Percentiles rank a stretch among this genome's conserved stretches.
These are phyloP conservation scores for Eonycteris spelaea DNA, from an alignment of 2,113 vertebrate species.

Conservation along the genomic window DNA sequence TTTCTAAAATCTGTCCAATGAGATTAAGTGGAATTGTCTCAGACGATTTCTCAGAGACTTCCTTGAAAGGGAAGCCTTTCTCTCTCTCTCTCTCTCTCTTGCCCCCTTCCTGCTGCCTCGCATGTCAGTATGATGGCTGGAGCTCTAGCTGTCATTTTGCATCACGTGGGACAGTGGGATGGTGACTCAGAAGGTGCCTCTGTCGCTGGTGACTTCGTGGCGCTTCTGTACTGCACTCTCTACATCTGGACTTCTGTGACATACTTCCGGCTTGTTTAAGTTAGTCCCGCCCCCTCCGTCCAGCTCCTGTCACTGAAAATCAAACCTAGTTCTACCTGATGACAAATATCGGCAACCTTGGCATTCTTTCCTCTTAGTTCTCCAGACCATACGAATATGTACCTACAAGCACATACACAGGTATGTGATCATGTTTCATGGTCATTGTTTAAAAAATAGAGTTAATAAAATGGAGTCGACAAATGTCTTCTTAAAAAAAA, in stretches of 20 bases:
- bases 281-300: too few relatives aligned
- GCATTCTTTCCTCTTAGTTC: neutral
- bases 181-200: neutral
- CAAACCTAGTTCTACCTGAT: neutral
- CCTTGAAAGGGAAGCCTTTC: neutral
- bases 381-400: too few relatives aligned
- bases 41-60: neutral
- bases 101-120: neutral
- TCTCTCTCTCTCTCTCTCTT: too few relatives aligned
- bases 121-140: rapidly evolving
- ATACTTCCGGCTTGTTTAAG: neutral
- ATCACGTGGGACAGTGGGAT: rapidly evolving
- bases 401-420: rapidly evolving
- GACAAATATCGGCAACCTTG: neutral
- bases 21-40: neutral
- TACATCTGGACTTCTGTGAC: neutral
- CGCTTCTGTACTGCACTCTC: rapidly evolving
- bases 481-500: neutral
- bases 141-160: neutral
- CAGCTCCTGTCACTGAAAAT: neutral
- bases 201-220: neutral
- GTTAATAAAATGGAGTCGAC: too few relatives aligned
- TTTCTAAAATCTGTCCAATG: neutral
- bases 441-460: neutral
- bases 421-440: too few relatives aligned